These are phyloP conservation scores for Boloria euphrosyne DNA, from an alignment of 2,888 invertebrate species.

Conservation along the genomic window DNA sequence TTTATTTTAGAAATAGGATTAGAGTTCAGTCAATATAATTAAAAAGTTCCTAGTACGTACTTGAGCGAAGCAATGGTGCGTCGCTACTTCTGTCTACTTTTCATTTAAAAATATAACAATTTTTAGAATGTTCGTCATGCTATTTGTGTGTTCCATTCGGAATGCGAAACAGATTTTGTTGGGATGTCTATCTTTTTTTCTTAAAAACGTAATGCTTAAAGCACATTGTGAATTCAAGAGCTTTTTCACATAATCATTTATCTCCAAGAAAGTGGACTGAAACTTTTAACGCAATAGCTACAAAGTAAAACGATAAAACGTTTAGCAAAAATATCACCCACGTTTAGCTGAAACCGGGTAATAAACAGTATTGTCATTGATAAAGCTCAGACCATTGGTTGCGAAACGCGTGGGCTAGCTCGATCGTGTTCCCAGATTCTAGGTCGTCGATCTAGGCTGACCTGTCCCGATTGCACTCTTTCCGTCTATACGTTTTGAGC, in stretches of 20 bases:
- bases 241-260: not conserved
- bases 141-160: no score
- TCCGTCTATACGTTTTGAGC: slow-evolving; percentile 36
- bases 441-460: slow-evolving; percentile 71
- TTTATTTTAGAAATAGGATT: no score
- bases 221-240: not conserved
- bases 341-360: slow-evolving; percentile 24
- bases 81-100: no score
- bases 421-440: slow-evolving; percentile 52
- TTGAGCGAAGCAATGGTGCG: no score
- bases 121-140: no score
- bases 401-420: slow-evolving; percentile 29
- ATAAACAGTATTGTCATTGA: slow-evolving; percentile 30
- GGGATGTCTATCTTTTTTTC: no score
- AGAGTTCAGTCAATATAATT: no score
- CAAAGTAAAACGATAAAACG: not conserved
- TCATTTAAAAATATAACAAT: no score
- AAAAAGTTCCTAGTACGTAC: no score
- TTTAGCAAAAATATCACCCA: slow-evolving; percentile 13
- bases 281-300: not conserved
- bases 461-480: slow-evolving; percentile 57
- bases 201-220: no score
- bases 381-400: slow-evolving; percentile 19
- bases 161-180: no score
- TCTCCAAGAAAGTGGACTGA: not conserved